These are phyloP conservation scores for Arothron firmamentum DNA, from an alignment of 2,113 vertebrate species.

Conservation along the genomic window DNA sequence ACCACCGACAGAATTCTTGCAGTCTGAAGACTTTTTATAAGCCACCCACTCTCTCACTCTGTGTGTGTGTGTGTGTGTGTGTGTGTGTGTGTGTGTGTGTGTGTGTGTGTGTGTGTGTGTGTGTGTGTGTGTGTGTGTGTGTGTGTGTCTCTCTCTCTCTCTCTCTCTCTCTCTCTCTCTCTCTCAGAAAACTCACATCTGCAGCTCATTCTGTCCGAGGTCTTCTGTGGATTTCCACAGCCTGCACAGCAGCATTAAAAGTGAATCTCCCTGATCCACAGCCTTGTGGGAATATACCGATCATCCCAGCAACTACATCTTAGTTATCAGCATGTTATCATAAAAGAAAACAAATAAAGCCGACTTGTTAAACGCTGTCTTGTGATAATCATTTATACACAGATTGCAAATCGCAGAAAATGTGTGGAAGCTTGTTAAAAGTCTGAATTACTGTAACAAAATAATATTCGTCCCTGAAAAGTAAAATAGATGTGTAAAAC, in stretches of 20 bases:
- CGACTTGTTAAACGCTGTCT: conserved; percentile 19
- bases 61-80: too few species aligned
- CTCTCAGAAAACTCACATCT: conserved; percentile 64
- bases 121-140: too few species aligned
- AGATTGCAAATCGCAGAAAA: too few species aligned
- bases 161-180: conserved; percentile 38
- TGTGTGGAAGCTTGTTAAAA: too few species aligned
- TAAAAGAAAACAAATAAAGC: conserved; percentile 18
- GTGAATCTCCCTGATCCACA: conserved; percentile 54
- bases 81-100: too few species aligned
- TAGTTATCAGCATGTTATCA: conserved; percentile 41
- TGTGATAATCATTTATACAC: too few species aligned
- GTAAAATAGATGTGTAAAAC: neutral
- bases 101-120: too few species aligned
- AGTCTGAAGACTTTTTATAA: conserved; percentile 44
- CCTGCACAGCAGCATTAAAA: conserved; percentile 70
- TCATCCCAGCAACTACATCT: conserved; percentile 18
- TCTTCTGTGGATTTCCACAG: conserved; percentile 55
- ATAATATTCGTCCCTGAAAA: neutral
- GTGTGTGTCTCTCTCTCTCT: neutral
- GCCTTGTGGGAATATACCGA: conserved; percentile 27
- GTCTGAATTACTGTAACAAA: neutral
- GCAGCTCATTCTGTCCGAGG: conserved; percentile 56
- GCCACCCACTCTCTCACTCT: conserved; percentile 2
- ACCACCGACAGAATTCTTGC: conserved; percentile 15